Conservation (phyloP, 2,113 vertebrate genomes). For the Zosterops borbonicus region DNA sequence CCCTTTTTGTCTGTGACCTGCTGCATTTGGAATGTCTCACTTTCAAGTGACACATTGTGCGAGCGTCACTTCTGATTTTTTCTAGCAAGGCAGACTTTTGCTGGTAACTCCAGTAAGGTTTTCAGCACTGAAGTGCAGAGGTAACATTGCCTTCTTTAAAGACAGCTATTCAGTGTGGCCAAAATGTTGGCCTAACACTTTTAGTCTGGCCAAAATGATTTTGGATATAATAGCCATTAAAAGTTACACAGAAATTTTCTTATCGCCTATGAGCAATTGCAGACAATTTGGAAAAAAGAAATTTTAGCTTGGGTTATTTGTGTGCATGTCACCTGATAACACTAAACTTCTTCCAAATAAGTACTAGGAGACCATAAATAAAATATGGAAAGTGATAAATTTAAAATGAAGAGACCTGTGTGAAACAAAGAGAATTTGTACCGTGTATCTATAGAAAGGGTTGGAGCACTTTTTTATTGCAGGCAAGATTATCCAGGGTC, state of each 20-base stretch:
- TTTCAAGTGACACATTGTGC: rapidly evolving
- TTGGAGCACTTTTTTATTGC: not conserved
- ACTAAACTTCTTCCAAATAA: not conserved
- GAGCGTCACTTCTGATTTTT: not conserved
- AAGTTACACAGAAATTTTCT: not conserved
- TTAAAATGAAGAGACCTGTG: not conserved
- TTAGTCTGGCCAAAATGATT: not conserved
- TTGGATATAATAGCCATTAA: not conserved
- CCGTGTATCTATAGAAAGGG: not conserved
- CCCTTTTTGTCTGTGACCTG: not conserved
- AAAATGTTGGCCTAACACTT: not conserved
- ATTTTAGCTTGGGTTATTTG: not conserved
- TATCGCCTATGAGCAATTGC: not conserved
- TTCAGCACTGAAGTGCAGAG: not conserved
- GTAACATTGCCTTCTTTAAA: not conserved
- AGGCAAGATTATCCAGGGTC: not conserved
- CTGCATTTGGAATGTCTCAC: not conserved
- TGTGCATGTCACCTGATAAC: not conserved
- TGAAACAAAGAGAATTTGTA: not conserved
- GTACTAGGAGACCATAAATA: not conserved
- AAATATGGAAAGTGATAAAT: not conserved
- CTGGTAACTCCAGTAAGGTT: not conserved
- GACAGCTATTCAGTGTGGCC: not conserved
- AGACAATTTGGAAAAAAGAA: not conserved
- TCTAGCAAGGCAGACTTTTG: not conserved